phyloP scores from a whole-genome alignment of 2,888 invertebrate genomes.

The Cecidostiba fungosa region DNA sequence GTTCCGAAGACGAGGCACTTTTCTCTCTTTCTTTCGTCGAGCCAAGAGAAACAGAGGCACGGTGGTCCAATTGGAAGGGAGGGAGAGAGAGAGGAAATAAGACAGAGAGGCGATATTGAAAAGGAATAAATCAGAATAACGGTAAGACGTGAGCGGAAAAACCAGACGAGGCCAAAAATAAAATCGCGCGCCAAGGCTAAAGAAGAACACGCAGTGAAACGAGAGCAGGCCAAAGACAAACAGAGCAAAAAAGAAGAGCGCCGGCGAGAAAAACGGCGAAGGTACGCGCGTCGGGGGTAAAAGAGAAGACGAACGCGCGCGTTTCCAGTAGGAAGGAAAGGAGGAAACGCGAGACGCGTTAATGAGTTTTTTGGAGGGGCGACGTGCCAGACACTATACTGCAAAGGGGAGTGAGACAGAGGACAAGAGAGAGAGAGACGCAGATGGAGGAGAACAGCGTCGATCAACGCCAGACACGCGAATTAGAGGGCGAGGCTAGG shows the following conservation, averaged over 20 bases:
- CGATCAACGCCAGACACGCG: slow-evolving; percentile 74
- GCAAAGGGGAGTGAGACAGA: slow-evolving; percentile 36
- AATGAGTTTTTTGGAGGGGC: slow-evolving; percentile 78
- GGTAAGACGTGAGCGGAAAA: slow-evolving; percentile 63
- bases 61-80: slow-evolving; percentile 43
- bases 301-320: slow-evolving; percentile 44
- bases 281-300: slow-evolving; percentile 8
- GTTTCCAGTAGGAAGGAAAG: slow-evolving; percentile 40
- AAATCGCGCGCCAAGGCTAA: slow-evolving; percentile 36
- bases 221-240: slow-evolving; percentile 13
- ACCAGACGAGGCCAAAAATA: slow-evolving; percentile 64
- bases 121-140: slow-evolving; percentile 62
- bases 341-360: slow-evolving; percentile 73
- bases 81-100: slow-evolving; percentile 38
- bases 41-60: slow-evolving; percentile 24
- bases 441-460: neutral
- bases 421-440: slow-evolving; percentile 12
- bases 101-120: slow-evolving; percentile 57
- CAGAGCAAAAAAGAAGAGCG: neutral
- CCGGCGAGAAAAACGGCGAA: slow-evolving; percentile 54
- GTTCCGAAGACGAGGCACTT: slow-evolving; percentile 14
- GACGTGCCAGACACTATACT: slow-evolving; percentile 75
- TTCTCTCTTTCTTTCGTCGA: slow-evolving; percentile 9
- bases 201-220: slow-evolving; percentile 10
- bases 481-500: slow-evolving; percentile 70